phyloP scores from a whole-genome alignment of 2,797 vertebrate genomes.

The Dromococcyx pavoninus region DNA sequence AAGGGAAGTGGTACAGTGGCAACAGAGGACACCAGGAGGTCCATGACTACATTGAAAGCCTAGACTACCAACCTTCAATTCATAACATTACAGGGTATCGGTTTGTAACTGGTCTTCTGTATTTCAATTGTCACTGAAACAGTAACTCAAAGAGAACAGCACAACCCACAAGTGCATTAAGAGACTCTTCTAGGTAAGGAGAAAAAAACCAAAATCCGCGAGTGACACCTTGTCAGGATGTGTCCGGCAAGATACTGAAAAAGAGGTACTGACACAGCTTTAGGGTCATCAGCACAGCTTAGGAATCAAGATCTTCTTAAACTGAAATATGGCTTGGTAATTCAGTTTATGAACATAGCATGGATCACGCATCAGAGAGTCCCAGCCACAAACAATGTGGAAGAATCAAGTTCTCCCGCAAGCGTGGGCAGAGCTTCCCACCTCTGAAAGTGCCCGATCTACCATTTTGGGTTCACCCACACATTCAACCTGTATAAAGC shows the following conservation, averaged over 20 bases:
- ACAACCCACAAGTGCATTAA: background rate
- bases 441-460: background rate
- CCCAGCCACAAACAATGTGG: background rate
- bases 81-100: background rate
- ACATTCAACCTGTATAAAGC: background rate
- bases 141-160: background rate
- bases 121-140: background rate
- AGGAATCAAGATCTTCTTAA: background rate
- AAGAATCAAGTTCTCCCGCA: background rate
- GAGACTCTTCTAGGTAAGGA: background rate
- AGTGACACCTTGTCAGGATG: background rate
- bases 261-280: background rate
- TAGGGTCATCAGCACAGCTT: background rate
- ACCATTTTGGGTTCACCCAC: background rate
- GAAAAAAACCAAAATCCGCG: background rate
- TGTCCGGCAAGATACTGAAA: background rate
- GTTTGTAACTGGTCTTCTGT: background rate
- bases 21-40: background rate
- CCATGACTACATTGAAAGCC: background rate
- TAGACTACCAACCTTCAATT: background rate
- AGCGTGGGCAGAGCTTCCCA: background rate
- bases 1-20: background rate
- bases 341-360: background rate
- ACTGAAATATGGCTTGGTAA: background rate
- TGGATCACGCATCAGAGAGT: accelerated